These are phyloP conservation scores for Limnothrissa miodon DNA, from an alignment of 2,113 vertebrate species.

Conservation along the genomic window DNA sequence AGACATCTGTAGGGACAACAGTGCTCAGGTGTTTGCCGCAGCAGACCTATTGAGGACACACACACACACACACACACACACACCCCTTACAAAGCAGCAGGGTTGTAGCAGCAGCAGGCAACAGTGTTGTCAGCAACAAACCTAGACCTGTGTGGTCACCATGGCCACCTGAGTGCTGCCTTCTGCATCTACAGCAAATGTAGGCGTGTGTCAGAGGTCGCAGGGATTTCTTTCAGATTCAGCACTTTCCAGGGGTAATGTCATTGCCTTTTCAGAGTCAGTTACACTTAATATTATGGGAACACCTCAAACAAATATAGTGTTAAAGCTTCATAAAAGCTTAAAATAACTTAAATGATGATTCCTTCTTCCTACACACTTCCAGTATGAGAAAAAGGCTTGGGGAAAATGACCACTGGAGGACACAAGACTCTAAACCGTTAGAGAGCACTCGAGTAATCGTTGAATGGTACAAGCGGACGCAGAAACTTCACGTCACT, in stretches of 20 bases:
- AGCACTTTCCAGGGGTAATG: slow-evolving; percentile 39
- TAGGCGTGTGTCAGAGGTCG: background rate
- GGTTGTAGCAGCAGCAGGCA: background rate
- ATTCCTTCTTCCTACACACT: slow-evolving; percentile 40
- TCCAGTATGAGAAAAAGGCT: background rate
- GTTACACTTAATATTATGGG: slow-evolving; percentile 51
- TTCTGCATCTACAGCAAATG: background rate
- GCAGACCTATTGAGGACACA: background rate
- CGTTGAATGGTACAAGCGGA: slow-evolving; percentile 35
- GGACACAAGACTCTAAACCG: slow-evolving; percentile 11
- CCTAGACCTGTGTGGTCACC: background rate
- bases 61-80: background rate
- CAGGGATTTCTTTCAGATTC: background rate
- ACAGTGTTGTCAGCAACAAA: slow-evolving; percentile 1
- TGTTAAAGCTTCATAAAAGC: slow-evolving; percentile 56
- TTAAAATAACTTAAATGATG: slow-evolving; percentile 47
- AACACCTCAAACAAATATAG: slow-evolving; percentile 64
- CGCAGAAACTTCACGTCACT: slow-evolving; percentile 28
- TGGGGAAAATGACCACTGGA: background rate
- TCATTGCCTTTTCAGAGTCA: slow-evolving; percentile 68
- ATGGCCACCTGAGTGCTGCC: background rate
- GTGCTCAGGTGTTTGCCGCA: background rate
- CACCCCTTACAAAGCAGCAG: background rate
- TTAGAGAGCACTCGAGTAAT: slow-evolving; percentile 31
- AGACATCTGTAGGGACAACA: background rate